These are phyloP conservation scores for Microcebus tavaratra DNA, from an alignment of 2,113 vertebrate species.

Conservation along the genomic window DNA sequence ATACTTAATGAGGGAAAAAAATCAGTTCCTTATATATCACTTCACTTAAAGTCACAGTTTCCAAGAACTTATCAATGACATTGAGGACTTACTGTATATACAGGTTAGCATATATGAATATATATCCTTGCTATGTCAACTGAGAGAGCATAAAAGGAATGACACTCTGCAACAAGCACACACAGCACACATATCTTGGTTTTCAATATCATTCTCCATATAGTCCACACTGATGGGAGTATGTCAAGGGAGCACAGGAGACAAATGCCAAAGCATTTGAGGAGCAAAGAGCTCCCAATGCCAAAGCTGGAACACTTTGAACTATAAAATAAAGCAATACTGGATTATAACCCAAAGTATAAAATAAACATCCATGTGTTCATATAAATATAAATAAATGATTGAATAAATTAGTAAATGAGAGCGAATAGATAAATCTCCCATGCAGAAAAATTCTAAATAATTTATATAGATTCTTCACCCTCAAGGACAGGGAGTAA, in stretches of 20 bases:
- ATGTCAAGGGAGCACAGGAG: neutral
- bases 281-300: neutral
- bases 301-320: neutral
- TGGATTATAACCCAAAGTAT: neutral
- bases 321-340: neutral
- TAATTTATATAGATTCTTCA: neutral
- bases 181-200: neutral
- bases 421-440: neutral
- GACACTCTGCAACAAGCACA: neutral
- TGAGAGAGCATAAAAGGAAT: neutral
- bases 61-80: neutral
- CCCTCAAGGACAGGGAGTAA: neutral
- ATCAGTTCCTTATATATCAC: neutral
- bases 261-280: neutral
- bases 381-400: neutral
- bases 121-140: neutral
- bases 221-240: neutral
- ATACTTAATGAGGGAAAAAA: neutral
- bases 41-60: neutral
- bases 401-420: neutral
- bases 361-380: neutral
- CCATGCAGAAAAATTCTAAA: neutral
- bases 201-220: neutral
- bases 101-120: neutral
- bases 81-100: neutral